Conservation (phyloP, 1,140 invertebrate species). For the Drosophila quadrilineata region DNA sequence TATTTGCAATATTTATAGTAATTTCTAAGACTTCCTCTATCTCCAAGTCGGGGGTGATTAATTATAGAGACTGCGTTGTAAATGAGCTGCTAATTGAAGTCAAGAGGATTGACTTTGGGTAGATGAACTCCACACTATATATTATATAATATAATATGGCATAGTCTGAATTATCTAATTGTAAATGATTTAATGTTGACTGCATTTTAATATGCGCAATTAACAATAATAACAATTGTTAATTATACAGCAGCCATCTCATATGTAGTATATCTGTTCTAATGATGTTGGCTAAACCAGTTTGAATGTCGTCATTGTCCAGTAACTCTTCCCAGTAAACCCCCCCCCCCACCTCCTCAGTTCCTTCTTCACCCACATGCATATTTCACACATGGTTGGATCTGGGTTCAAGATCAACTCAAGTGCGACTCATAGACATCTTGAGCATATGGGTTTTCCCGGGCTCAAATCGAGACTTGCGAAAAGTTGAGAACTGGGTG, state of each 20-base stretch:
- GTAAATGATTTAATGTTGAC: neutral
- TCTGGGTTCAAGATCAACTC: neutral
- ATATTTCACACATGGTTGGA: constrained; percentile 3
- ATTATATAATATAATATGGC: too few species aligned
- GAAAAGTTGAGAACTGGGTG: constrained; percentile 11
- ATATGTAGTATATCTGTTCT: constrained; percentile 15
- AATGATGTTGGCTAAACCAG: constrained; percentile 25
- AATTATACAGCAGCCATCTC: constrained; percentile 37
- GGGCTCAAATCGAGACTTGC: neutral
- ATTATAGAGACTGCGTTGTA: too few species aligned
- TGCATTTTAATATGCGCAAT: constrained; percentile 14
- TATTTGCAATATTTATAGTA: too few species aligned
- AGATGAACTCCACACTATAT: neutral
- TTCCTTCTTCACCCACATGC: too few species aligned
- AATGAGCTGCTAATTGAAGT: too few species aligned
- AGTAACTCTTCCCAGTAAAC: neutral
- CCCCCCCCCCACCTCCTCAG: too few species aligned
- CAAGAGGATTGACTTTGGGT: too few species aligned
- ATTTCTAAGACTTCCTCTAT: too few species aligned
- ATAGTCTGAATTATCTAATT: constrained; percentile 14
- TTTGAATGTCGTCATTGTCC: constrained; percentile 53
- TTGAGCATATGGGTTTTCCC: constrained; percentile 24
- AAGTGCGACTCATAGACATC: neutral
- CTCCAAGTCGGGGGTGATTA: too few species aligned
- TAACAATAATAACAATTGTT: constrained; percentile 29